phyloP scores from a whole-genome alignment of 2,888 invertebrate species.

The Melipona bicolor region DNA sequence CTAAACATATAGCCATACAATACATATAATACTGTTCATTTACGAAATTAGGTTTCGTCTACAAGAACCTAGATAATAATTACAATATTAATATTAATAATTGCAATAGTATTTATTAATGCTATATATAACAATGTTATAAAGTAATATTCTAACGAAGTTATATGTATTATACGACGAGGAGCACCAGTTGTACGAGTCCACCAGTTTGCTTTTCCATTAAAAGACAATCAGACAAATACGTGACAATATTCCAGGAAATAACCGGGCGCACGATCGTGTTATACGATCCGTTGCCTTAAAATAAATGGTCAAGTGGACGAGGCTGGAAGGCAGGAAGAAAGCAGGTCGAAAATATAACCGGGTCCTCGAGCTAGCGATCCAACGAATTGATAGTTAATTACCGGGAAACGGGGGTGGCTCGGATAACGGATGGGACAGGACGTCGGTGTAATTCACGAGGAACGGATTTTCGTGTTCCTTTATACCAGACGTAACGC shows the following conservation, averaged over 20 bases:
- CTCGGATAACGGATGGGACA: conserved; percentile 80
- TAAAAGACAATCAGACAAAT: background rate
- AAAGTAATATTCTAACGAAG: background rate
- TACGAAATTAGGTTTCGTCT: too few relatives aligned
- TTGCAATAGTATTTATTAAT: too few relatives aligned
- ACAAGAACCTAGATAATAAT: too few relatives aligned
- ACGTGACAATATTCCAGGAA: background rate
- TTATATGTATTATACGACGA: background rate
- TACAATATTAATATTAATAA: too few relatives aligned
- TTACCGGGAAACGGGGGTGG: conserved; percentile 80
- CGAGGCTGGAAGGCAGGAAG: conserved; percentile 15
- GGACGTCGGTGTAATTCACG: conserved; percentile 80
- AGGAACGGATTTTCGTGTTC: conserved; percentile 81
- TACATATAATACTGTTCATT: too few relatives aligned
- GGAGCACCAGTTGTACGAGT: background rate
- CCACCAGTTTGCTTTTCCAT: background rate
- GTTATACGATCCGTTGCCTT: background rate
- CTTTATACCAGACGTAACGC: conserved; percentile 73
- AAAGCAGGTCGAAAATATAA: conserved; percentile 56
- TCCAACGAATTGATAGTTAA: conserved; percentile 82
- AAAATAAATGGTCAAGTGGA: conserved; percentile 33
- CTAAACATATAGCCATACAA: background rate
- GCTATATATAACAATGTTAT: background rate
- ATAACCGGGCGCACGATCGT: background rate
- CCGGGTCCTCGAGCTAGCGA: conserved; percentile 70